Conservation (phyloP, 1,140 invertebrate species). For the Rhopalosiphum padi region DNA sequence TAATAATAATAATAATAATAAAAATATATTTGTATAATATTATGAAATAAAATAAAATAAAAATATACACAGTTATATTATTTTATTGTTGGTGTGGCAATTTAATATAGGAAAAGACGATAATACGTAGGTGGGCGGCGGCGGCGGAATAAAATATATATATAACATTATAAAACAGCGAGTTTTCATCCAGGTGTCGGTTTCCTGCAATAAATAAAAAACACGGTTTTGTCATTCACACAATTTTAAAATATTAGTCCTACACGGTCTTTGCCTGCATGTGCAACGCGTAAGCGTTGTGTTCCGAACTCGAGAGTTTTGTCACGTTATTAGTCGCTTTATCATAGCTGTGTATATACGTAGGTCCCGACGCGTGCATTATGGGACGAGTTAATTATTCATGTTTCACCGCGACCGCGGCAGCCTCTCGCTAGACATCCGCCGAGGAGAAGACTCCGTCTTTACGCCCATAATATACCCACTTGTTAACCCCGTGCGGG, state of each 20-base stretch:
- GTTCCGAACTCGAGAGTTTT: neutral
- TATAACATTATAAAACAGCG: too few species aligned
- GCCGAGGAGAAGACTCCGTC: neutral
- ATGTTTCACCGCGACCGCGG: neutral
- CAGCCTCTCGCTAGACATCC: neutral
- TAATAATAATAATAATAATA: neutral
- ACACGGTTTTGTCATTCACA: neutral
- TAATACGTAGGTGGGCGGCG: neutral
- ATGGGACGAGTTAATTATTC: neutral
- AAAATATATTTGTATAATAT: neutral
- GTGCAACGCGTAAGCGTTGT: neutral
- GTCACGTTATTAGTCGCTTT: neutral
- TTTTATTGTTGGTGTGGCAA: neutral
- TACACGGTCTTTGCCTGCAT: neutral
- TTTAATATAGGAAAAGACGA: neutral
- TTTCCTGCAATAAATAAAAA: neutral
- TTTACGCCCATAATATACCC: neutral
- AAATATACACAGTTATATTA: neutral
- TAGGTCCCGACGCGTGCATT: neutral
- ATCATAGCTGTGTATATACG: too few species aligned
- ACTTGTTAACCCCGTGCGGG: neutral
- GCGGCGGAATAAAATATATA: neutral
- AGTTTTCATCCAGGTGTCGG: neutral
- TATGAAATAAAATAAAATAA: neutral
- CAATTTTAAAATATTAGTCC: neutral